Evolutionary conservation across 2,797 vertebrate species (phyloP), one percentile per base, ranked within the genome.

Genomic region (Naso thynnoides): DNA sequence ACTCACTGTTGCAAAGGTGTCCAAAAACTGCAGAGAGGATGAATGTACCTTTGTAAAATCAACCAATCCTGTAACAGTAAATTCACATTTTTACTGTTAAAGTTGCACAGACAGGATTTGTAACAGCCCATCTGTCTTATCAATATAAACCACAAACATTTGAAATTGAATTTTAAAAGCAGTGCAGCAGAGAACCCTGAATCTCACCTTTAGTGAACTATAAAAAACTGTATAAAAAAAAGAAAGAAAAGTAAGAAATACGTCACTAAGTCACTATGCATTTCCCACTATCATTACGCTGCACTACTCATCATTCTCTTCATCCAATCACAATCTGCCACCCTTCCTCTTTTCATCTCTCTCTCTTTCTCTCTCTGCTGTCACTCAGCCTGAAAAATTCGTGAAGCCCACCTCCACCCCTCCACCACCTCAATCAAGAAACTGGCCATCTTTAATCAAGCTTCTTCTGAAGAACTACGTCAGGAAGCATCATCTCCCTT

Each of bases 91-190:
- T 6, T 13, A 2, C 31, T 19, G 45, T 55, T 41, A 27, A 44
- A 58, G 58, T 27, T 36, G 6, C 50, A 29, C 18, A 23, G 31
- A 39, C 26, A 5, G 42, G 45, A 39, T 65, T 53, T 52, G 24
- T 15, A 15, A n/a, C 5, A 5, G 7, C 26, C 8, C 39, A 16
- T 55, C 7, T 15, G 33, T 65, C 18, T 21, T 53, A 57, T 62
- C 63, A 31, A 67, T 23, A 31, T 36, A n/a, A 45, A 52, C 36
- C 56, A 42, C 47, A 36, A 23, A 58, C 24, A 39, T 16, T 44
- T 26, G 26, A 68, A 57, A 26, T 1, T 23, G 19, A 38, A 24
- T 44, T 65, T 45, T 15, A 44, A 33, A 44, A 61, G 61, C 21
- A 31, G 6, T 8, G n/a, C 45, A 33, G 56, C 38, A 27, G 29